Conservation (phyloP, 1,140 invertebrate genomes). For the Drosophila sechellia region DNA sequence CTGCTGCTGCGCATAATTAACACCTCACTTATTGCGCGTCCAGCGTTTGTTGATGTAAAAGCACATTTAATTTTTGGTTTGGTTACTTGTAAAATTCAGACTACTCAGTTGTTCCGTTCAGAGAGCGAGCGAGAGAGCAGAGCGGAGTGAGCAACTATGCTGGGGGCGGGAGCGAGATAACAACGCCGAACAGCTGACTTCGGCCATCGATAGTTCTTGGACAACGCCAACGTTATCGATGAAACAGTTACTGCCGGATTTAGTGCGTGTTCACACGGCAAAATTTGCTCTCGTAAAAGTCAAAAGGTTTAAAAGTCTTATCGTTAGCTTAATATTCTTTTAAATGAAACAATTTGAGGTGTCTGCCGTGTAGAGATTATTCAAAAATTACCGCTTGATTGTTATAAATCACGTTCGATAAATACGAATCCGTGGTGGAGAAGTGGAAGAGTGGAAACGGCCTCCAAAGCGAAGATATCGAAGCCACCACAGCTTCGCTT, state of each 20-base stretch:
- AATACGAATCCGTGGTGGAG: not conserved
- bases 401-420: slow-evolving; percentile 1
- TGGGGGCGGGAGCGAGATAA: slow-evolving; percentile 23
- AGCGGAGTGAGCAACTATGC: slow-evolving; percentile 3
- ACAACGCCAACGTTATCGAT: slow-evolving; percentile 1
- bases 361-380: too few species aligned
- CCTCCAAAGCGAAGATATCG: slow-evolving; percentile 9
- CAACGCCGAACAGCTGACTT: slow-evolving; percentile 19
- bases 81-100: slow-evolving; percentile 31
- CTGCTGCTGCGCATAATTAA: slow-evolving; percentile 34
- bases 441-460: slow-evolving; percentile 11
- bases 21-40: slow-evolving; percentile 31
- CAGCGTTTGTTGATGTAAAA: slow-evolving; percentile 52
- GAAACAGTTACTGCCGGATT: not conserved
- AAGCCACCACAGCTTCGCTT: slow-evolving; percentile 63
- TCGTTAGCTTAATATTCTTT: too few species aligned
- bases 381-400: not conserved
- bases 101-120: slow-evolving; percentile 36
- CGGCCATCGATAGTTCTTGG: slow-evolving; percentile 10
- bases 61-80: slow-evolving; percentile 57
- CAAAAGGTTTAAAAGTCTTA: too few species aligned
- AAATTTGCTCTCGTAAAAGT: not conserved
- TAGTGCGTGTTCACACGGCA: not conserved
- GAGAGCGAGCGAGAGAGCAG: slow-evolving; percentile 16
- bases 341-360: too few species aligned